Base-by-base conservation (phyloP, 2,797 vertebrate genomes). In the Sebastes taczanowskii region DNA sequence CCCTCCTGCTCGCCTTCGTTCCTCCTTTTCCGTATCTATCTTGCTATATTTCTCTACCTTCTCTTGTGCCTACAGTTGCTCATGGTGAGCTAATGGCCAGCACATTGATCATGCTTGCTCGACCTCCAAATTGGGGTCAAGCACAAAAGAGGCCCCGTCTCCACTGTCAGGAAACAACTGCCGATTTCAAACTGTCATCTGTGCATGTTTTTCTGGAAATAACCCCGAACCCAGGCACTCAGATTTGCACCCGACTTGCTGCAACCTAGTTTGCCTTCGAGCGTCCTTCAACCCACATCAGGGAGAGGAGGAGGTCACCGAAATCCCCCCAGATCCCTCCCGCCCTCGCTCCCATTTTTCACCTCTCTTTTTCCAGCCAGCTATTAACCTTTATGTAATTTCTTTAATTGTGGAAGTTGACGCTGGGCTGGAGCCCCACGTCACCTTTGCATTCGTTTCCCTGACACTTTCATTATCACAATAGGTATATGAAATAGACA, bases 111-210 rank as follows among this genome's bases (percentile, higher is more conserved):
- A 94, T 77, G 89, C 91, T 92, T 94, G 91, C 83, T 93, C 85
- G 86, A 95, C 95, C 95, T 94, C 90, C 88, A 94, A 94, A 95
- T 94, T 94, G 94, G 93, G 95, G 94, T 96, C 95, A 95, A 94
- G 76, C 85, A 90, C 93, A 92, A 92, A 88, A 91, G 89, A 89
- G 91, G 83, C 84, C 86, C 84, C 68, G 1, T 82, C 81, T 88
- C 83, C 79, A 78, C 58, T 74, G 82, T 85, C 83, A 82, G 83
- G 81, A 85, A 83, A 83, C 83, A 88, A 88, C 83, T 63, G 81
- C 83, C 27, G 62, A 83, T 80, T 85, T 84, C 68, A 87, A 74
- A 82, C 77, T 35, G 77, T 89, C 86, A 70, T 89, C 75, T 81
- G 81, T 77, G 77, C 65, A 22, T 84, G 71, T 86, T 89, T 86